phyloP scores from a whole-genome alignment of 2,888 invertebrate genomes.

The Tenthredo mesomela region DNA sequence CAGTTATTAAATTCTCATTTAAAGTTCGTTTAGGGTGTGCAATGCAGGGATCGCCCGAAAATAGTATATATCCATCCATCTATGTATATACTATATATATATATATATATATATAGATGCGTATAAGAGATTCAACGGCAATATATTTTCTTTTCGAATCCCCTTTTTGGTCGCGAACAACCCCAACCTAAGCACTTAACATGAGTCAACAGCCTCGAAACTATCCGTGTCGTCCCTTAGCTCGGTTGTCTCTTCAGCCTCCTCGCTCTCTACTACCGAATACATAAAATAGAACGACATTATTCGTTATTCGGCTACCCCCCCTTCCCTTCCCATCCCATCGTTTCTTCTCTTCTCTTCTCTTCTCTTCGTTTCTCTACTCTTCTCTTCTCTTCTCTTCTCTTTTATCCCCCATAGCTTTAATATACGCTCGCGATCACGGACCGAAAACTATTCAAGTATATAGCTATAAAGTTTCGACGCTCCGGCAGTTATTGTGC shows the following conservation, averaged over 20 bases:
- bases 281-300: slow-evolving; percentile 45
- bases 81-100: background rate
- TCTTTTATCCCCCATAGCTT: background rate
- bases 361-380: background rate
- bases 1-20: slow-evolving; percentile 12
- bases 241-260: slow-evolving; percentile 6
- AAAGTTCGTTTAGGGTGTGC: slow-evolving; percentile 4
- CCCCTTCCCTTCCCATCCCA: background rate
- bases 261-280: slow-evolving; percentile 4
- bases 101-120: background rate
- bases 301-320: background rate
- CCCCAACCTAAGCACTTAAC: slow-evolving; percentile 49
- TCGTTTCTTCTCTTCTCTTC: background rate
- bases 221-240: slow-evolving; percentile 40
- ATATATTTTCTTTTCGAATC: slow-evolving; percentile 49
- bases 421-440: slow-evolving; percentile 5
- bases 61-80: background rate
- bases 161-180: slow-evolving; percentile 35
- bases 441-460: slow-evolving; percentile 39
- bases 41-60: slow-evolving; percentile 3
- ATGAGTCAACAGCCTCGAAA: slow-evolving; percentile 53
- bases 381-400: background rate
- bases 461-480: slow-evolving; percentile 48
- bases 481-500: slow-evolving; percentile 40
- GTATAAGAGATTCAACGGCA: slow-evolving; percentile 24